Evolutionary conservation across 2,888 invertebrate species (phyloP), one percentile per base, ranked within the genome.

Genomic region (Dorcus hopei): DNA sequence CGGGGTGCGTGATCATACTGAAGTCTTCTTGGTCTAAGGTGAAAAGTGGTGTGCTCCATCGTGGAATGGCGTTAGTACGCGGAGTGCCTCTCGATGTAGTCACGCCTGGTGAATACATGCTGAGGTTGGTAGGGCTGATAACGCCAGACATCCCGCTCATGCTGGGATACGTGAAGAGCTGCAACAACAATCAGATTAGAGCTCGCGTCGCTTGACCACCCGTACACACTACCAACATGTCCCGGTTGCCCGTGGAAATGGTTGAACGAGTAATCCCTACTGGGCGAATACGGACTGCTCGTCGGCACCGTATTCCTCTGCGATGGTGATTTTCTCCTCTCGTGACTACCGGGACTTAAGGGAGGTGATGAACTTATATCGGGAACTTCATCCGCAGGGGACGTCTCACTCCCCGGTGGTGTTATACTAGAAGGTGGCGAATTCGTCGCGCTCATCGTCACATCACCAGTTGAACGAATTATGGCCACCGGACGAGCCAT

Each of bases 401-500:
- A 78, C 7, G 76, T 70, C 59, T 77, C 77, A 57, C 76, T 75
- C 52, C 77, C 77, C 41, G 85, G 84, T 45, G 85, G 84, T 57
- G 84, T 83, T 61, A 82, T 80, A 43, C 87, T 84, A 8, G 85
- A 82, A 19, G 87, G 86, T 6, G 88, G 85, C 52, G 87, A 85
- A 63, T 82, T 84, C 33, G 85, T 81, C 67, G 83, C 83, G 61
- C 84, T 81, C 64, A 87, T 81, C 51, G 81, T 80, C 51, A 84
- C 77, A 67, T 84, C 85, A 50, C 83, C 80, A 70, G 95, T 94
- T 56, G 95, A 95, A 70, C 95, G 86, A 72, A 97, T 94, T 72
- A 97, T 95, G 62, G 97, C 95, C 33, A 97, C 97, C 0, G 97
- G 97, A 64, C 97, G 83, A 3, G 97, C 96, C 93, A 97, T 95